Conservation (phyloP, 2,797 vertebrate species). For the Meda fulgida region DNA sequence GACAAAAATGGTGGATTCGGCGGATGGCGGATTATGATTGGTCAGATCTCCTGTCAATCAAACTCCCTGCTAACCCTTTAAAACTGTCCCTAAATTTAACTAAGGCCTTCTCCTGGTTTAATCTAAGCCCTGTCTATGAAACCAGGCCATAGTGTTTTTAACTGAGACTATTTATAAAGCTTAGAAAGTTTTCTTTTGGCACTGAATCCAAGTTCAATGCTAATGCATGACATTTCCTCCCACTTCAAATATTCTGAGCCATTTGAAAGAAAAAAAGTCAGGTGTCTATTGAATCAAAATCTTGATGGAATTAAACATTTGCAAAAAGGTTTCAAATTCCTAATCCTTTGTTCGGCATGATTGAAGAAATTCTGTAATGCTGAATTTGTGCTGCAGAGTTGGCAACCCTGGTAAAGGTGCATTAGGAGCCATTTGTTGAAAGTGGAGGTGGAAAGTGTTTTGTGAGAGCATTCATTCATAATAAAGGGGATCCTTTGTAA, state of each 20-base stretch:
- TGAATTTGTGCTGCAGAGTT: not conserved
- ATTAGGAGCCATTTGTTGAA: not conserved
- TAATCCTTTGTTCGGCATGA: not conserved
- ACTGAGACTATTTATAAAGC: constrained; percentile 5
- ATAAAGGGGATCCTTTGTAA: not conserved
- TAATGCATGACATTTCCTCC: constrained; percentile 6
- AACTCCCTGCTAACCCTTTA: too few relatives aligned
- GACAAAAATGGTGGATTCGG: too few relatives aligned
- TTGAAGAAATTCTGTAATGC: not conserved
- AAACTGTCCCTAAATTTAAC: too few relatives aligned
- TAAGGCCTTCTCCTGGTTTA: too few relatives aligned
- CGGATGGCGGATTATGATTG: too few relatives aligned
- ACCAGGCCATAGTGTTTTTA: not conserved
- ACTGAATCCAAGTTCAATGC: constrained; percentile 2
- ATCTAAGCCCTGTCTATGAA: too few relatives aligned
- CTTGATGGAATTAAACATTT: not conserved
- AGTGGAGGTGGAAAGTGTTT: not conserved
- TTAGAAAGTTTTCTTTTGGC: constrained; percentile 10
- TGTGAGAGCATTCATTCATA: not conserved
- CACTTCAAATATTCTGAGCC: constrained; percentile 1
- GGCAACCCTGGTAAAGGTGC: not conserved
- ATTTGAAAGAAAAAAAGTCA: not conserved
- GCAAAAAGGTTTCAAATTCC: not conserved
- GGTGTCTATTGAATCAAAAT: too few relatives aligned
- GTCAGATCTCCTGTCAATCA: too few relatives aligned